These are phyloP conservation scores for Thunnus albacares DNA, from an alignment of 2,797 vertebrate species.

Conservation along the genomic window DNA sequence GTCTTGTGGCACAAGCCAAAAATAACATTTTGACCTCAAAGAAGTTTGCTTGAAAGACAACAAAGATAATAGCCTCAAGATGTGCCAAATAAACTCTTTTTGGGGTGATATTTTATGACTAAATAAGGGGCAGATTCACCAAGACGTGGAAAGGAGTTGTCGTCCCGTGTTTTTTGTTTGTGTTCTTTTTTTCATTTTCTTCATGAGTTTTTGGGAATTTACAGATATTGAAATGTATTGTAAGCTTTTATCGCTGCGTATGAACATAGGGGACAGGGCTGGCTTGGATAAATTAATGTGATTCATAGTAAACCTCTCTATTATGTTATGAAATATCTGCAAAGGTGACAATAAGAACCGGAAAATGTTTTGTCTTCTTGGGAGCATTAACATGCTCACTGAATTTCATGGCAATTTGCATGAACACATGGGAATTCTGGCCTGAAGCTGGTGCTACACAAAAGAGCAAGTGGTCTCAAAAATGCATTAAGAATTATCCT, in stretches of 20 bases:
- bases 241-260: slow-evolving; percentile 29
- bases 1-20: slow-evolving; percentile 31
- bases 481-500: background rate
- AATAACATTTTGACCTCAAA: slow-evolving; percentile 37
- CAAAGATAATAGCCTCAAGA: slow-evolving; percentile 2
- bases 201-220: background rate
- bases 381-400: slow-evolving; percentile 2
- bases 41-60: slow-evolving; percentile 33
- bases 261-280: slow-evolving; percentile 2
- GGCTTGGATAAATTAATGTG: background rate
- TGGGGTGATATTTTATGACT: slow-evolving; percentile 13
- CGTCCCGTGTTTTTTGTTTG: background rate
- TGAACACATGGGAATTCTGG: background rate
- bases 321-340: slow-evolving; percentile 12
- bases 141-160: too few species aligned
- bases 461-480: background rate
- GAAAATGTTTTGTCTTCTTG: slow-evolving; percentile 1
- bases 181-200: background rate
- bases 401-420: background rate
- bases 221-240: background rate
- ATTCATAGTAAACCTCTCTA: slow-evolving; percentile 18
- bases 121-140: background rate
- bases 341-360: background rate
- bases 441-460: background rate
- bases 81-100: slow-evolving; percentile 1